A percentile compares a stretch with the other conserved stretches of the same genome.
These are phyloP conservation scores for Pyrocoelia pectoralis DNA, from an alignment of 2,888 invertebrate genomes.

Conservation along the genomic window DNA sequence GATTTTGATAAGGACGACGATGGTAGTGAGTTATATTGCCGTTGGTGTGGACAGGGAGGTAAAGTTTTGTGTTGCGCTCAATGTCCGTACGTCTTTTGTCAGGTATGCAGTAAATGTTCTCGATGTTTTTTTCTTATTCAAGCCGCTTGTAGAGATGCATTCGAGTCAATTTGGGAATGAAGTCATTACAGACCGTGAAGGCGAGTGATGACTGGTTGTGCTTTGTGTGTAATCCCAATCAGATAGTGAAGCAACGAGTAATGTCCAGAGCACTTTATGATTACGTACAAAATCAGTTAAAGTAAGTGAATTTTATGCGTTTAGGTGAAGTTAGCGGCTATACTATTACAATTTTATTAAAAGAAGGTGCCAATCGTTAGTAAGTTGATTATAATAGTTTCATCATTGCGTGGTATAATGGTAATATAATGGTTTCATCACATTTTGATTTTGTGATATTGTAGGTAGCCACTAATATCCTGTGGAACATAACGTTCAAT, in stretches of 20 bases:
- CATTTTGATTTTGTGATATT: no score
- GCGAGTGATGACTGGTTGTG: conserved; percentile 83
- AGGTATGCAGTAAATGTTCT: conserved; percentile 57
- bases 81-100: conserved; percentile 78
- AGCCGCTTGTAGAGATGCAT: conserved; percentile 81
- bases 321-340: no score
- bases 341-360: no score
- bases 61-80: conserved; percentile 79
- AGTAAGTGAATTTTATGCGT: no score
- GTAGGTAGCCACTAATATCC: no score
- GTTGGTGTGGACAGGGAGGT: conserved; percentile 82
- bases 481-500: no score
- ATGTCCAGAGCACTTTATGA: conserved; percentile 76
- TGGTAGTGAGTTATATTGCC: conserved; percentile 82
- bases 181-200: conserved; percentile 75
- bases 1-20: conserved; percentile 85
- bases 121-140: conserved; percentile 49
- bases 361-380: no score
- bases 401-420: no score
- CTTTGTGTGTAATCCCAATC: conserved; percentile 75
- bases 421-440: no score
- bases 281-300: conserved; percentile 69
- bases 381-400: no score
- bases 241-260: conserved; percentile 72
- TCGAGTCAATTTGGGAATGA: conserved; percentile 72